Base-by-base conservation (phyloP, 1,140 invertebrate species). In the Tigriopus japonicus region DNA sequence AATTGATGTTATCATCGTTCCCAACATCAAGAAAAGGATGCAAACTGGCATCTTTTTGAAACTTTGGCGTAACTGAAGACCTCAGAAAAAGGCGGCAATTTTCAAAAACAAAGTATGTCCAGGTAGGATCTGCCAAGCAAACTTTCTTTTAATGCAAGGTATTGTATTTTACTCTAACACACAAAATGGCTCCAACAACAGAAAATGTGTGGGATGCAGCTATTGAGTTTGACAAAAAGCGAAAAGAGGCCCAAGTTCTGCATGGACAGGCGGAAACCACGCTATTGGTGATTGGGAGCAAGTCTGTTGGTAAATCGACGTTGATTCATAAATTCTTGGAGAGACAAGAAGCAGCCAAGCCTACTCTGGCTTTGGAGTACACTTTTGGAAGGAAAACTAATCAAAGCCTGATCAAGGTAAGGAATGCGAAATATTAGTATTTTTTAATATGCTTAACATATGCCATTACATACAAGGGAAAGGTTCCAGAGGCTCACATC, bases 361-460 rank as follows among this genome's bases (percentile, higher is more conserved):
- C 85, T 45, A 90, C 87, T 0, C 73, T 87, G 24, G 85, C 85
- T 0, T 71, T 91, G 66, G 87, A 92, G 68, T 93, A 91, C 71
- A 84, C 82, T 53, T 92, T 82, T 74, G 86, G 82, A 5, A 76
- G 86, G 68, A 82, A 83, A 70, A 80, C 80, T 63, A 80, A 78
- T 6, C 80, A 81, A 68, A 84, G 81, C 70, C 78, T 84, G 71
- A 80, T 83, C 10, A 54, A 63, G 60, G 61, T 54, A 52, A 52
- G 56, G 51, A 45, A 59, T 9, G 56, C 28, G 12, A 52, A 54
- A n/a, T 55, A 41, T 63, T 52, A 12, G 53, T 60, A 6, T 54
- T 13, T 52, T 7, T 1, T n/a, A n/a, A n/a, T n/a, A 59, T 23
- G 23, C 19, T 42, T 15, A 19, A 51, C 2, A 45, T 43, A 15